Base-by-base conservation (phyloP, 2,113 vertebrate genomes). In the Myrmecobius fasciatus region DNA sequence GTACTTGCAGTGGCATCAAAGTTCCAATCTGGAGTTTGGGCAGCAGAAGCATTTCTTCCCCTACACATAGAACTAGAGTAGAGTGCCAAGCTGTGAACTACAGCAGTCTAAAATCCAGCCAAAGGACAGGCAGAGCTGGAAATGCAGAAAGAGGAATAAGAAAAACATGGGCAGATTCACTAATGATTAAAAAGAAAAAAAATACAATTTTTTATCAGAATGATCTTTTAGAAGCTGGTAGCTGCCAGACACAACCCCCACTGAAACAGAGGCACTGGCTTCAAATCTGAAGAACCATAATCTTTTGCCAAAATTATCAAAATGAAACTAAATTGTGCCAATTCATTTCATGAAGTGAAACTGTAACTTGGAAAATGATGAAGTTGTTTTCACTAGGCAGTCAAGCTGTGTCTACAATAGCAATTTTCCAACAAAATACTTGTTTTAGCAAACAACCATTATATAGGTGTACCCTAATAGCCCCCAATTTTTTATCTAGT, bases 231-330 rank as follows among this genome's bases (percentile, higher is more conserved):
- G 91, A 52, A 20, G 91, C 49, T 8, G 0, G 0, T 4, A 88
- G 88, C 2, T 46, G 91, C 96, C 94, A 92, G 0, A 24, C 0
- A 2, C 20, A 6, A 91, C 53, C 91, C 52, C 25, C 0, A 3
- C 47, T 20, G 10, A 43, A 54, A 25, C 51, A 22, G 49, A 97
- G 95, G 92, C 89, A 89, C 89, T 92, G 91, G 93, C 67, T 95
- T 95, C 95, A 48, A 43, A 47, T 60, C 52, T 91, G 0, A 92
- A 93, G 93, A 97, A 89, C 14, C 92, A 67, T n/a, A 49, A 9
- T 53, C 11, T 48, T 94, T 25, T 93, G 95, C 93, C 95, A 92
- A 96, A 95, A 25, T 88, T 91, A 94, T 83, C 89, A 75, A 24
- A 95, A 93, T 52, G 92, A 92, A 96, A 94, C 25, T 52, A 2